phyloP scores from a whole-genome alignment of 1,140 invertebrate genomes.

The Drosophila burlai region DNA sequence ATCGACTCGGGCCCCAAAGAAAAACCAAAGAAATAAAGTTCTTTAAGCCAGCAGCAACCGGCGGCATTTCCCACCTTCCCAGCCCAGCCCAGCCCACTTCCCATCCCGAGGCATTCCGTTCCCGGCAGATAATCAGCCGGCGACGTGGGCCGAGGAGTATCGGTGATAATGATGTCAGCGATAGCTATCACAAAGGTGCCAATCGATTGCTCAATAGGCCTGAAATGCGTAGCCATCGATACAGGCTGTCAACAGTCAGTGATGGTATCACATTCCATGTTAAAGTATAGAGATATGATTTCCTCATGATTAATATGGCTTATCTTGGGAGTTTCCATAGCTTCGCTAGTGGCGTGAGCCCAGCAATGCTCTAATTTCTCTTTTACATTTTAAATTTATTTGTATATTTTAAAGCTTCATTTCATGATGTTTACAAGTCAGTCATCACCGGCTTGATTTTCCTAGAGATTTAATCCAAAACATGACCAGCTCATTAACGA shows the following conservation, averaged over 20 bases:
- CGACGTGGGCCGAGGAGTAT: constrained; percentile 48
- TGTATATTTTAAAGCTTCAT: no score
- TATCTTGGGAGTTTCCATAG: neutral
- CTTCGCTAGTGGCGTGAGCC: no score
- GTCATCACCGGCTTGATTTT: constrained; percentile 3
- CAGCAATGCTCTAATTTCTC: no score
- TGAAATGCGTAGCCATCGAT: constrained; percentile 50
- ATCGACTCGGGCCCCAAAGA: constrained; percentile 39
- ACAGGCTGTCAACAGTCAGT: constrained; percentile 37
- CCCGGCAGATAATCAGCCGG: constrained; percentile 59
- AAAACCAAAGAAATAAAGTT: constrained; percentile 66
- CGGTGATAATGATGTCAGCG: constrained; percentile 73
- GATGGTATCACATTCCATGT: neutral
- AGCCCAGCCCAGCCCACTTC: neutral
- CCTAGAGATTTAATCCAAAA: constrained; percentile 3
- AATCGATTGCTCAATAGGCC: constrained; percentile 74
- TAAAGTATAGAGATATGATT: neutral
- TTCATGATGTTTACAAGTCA: rapidly evolving
- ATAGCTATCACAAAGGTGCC: constrained; percentile 67
- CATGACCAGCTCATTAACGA: constrained; percentile 69
- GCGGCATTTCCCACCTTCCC: constrained; percentile 3
- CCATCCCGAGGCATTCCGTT: neutral
- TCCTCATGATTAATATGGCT: neutral
- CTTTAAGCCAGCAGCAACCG: constrained; percentile 56
- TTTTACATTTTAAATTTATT: neutral